Conservation (phyloP, 2,797 vertebrate genomes). For the Orestias chungarensis region DNA sequence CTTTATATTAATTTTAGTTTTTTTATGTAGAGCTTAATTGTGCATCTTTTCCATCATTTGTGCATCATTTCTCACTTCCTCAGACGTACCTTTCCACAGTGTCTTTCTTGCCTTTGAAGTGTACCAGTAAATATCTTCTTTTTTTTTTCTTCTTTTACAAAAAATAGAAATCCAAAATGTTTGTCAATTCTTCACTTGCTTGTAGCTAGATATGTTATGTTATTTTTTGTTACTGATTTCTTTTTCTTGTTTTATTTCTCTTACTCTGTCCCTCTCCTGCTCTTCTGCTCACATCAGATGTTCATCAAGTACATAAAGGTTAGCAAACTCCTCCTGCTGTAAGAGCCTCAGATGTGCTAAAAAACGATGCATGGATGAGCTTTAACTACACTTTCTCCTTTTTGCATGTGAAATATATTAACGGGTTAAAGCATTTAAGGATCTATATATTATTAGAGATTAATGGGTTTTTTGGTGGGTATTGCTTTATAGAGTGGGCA, state of each 20-base stretch:
- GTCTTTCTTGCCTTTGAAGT: slow-evolving; percentile 33
- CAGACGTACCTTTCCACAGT: slow-evolving; percentile 27
- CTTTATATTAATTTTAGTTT: neutral
- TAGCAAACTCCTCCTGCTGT: slow-evolving; percentile 86
- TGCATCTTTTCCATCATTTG: slow-evolving; percentile 75
- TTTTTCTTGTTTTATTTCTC: slow-evolving; percentile 80
- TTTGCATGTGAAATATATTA: slow-evolving; percentile 78
- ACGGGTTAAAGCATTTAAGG: slow-evolving; percentile 9
- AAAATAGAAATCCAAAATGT: slow-evolving; percentile 39
- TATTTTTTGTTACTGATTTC: slow-evolving; percentile 90
- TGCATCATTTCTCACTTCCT: slow-evolving; percentile 42
- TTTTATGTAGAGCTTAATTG: slow-evolving; percentile 10
- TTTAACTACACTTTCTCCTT: slow-evolving; percentile 44
- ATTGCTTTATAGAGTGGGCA: slow-evolving; percentile 27
- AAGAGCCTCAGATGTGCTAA: slow-evolving; percentile 65
- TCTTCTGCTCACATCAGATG: slow-evolving; percentile 95
- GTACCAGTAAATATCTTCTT: slow-evolving; percentile 13
- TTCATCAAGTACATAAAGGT: slow-evolving; percentile 99
- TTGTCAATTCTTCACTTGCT: slow-evolving; percentile 76
- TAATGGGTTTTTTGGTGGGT: slow-evolving; percentile 22
- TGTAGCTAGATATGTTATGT: slow-evolving; percentile 83
- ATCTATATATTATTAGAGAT: slow-evolving; percentile 5
- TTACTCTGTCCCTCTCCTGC: slow-evolving; percentile 74
- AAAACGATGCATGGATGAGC: slow-evolving; percentile 40
- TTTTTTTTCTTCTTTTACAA: slow-evolving; percentile 21